These are phyloP conservation scores for Sinella curviseta DNA, from an alignment of 1,140 invertebrate genomes.

Conservation along the genomic window DNA sequence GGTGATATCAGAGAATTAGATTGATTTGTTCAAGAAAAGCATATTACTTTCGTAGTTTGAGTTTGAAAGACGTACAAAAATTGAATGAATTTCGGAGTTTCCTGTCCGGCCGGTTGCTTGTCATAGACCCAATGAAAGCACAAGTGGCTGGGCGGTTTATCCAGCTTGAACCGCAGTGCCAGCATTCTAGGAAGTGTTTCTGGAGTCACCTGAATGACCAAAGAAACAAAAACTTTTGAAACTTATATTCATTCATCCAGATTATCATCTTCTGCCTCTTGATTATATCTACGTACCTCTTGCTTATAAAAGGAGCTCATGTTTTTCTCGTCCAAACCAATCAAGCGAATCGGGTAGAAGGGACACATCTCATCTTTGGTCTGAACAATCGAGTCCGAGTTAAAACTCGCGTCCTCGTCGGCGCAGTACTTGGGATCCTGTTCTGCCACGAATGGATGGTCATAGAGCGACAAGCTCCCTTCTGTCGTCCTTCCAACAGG, in stretches of 20 bases:
- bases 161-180: neutral
- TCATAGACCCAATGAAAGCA: neutral
- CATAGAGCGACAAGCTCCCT: neutral
- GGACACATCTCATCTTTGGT: neutral
- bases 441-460: neutral
- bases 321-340: neutral
- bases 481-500: neutral
- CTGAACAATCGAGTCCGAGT: neutral
- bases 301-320: neutral
- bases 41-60: neutral
- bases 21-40: neutral
- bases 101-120: neutral
- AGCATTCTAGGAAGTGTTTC: neutral
- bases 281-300: neutral
- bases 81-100: neutral
- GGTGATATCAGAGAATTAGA: neutral
- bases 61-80: neutral
- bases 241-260: neutral
- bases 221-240: neutral
- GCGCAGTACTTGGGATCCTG: neutral
- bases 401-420: neutral
- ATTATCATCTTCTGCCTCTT: neutral
- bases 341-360: neutral
- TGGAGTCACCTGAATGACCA: neutral
- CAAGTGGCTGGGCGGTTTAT: neutral